Evolutionary conservation across 2,797 vertebrate species (phyloP).

Genomic region (Acanthurus lineatus): DNA sequence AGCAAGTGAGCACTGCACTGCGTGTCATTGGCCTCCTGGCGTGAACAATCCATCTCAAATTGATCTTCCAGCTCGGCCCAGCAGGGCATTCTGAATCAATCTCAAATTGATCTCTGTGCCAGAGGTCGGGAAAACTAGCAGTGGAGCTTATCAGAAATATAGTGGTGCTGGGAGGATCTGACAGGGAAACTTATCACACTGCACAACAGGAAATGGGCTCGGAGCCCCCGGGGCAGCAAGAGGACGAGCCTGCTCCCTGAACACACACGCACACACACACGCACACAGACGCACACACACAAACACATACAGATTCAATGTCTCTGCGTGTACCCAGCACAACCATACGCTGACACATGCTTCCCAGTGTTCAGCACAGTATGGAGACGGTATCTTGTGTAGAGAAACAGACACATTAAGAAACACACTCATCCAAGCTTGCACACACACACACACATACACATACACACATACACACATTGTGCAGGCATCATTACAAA

Average conservation of each 20-base stretch:
- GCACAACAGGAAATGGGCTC: conserved; percentile 87
- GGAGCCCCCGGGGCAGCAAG: conserved; percentile 81
- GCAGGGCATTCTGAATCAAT: conserved; percentile 89
- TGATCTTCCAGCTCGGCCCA: conserved; percentile 88
- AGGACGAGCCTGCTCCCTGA: conserved; percentile 74
- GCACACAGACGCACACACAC: conserved; percentile 47
- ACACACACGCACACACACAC: conserved; percentile 58
- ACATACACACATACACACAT: conserved; percentile 8
- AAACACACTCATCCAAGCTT: conserved; percentile 24
- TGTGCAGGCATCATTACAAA: conserved; percentile 56
- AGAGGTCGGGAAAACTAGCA: conserved; percentile 89
- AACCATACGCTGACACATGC: conserved; percentile 67
- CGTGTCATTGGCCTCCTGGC: conserved; percentile 85
- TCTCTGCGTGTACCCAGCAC: conserved; percentile 66
- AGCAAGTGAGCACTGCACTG: conserved; percentile 80
- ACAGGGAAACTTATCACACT: conserved; percentile 90
- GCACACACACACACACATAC: no score
- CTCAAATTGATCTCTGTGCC: conserved; percentile 91
- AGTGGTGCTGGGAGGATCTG: conserved; percentile 89
- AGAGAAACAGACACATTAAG: conserved; percentile 33
- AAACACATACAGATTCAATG: conserved; percentile 62
- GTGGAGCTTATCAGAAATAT: conserved; percentile 91
- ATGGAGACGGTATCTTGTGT: conserved; percentile 38
- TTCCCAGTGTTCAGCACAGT: conserved; percentile 65
- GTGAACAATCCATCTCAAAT: conserved; percentile 90